These are phyloP conservation scores for Neogale vison DNA, from an alignment of 2,113 vertebrate species.

Conservation along the genomic window DNA sequence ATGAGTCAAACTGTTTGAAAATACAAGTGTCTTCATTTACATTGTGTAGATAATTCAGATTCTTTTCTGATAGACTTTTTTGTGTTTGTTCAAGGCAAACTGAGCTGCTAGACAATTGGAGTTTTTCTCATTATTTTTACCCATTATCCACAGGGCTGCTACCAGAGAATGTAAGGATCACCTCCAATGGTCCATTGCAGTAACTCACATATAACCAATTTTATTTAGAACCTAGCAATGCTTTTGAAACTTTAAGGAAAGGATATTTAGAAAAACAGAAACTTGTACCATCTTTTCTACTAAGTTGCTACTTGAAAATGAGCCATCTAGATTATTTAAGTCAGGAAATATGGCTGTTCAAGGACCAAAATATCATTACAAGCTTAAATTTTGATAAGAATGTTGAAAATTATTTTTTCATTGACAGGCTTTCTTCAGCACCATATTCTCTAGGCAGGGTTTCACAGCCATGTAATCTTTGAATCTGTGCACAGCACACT, in stretches of 20 bases:
- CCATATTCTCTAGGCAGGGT: not conserved
- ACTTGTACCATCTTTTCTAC: not conserved
- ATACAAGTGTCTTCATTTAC: not conserved
- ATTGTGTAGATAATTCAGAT: not conserved
- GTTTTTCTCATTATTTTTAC: not conserved
- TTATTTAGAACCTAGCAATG: not conserved
- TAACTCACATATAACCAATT: conserved; percentile 17
- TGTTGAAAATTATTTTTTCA: not conserved
- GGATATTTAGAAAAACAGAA: not conserved
- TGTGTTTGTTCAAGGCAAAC: not conserved
- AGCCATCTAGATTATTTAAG: not conserved
- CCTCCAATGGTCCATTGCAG: not conserved
- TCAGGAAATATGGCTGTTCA: not conserved
- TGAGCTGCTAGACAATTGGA: not conserved
- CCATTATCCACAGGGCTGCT: not conserved
- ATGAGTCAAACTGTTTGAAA: not conserved
- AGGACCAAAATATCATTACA: not conserved
- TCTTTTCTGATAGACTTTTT: not conserved
- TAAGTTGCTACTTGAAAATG: not conserved
- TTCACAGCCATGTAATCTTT: not conserved
- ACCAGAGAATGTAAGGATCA: not conserved
- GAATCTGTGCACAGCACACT: not conserved
- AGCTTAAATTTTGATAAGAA: not conserved
- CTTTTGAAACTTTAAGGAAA: conserved; percentile 30
- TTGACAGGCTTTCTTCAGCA: not conserved